Percentiles rank a stretch among this genome's conserved stretches.
Conservation (phyloP, 2,797 vertebrate genomes). For the Alcedo quadribrachys region DNA sequence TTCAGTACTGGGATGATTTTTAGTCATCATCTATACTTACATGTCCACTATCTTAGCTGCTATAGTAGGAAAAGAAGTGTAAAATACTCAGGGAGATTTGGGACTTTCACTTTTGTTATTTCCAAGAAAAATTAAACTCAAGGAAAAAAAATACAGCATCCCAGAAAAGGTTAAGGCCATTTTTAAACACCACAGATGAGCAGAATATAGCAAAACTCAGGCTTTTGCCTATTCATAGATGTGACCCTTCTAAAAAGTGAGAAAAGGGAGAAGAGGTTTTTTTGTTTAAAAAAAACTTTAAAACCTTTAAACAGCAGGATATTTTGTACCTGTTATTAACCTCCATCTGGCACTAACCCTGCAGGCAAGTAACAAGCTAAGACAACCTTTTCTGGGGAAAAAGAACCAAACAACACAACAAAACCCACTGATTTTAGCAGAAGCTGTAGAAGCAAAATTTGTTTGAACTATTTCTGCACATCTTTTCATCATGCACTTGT, state of each 20-base stretch:
- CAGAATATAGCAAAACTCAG: neutral
- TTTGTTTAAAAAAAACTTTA: neutral
- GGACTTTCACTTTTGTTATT: neutral
- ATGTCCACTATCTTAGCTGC: neutral
- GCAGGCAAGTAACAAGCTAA: neutral
- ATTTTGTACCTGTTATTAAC: constrained; percentile 46
- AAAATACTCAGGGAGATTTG: neutral
- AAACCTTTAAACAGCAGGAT: neutral
- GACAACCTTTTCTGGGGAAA: neutral
- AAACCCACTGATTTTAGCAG: neutral
- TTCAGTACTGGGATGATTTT: neutral
- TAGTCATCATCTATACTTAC: neutral
- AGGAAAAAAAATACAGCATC: neutral
- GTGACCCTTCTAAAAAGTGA: constrained; percentile 7
- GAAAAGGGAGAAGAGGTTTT: neutral
- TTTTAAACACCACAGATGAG: constrained; percentile 25
- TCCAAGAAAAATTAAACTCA: neutral
- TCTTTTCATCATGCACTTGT: neutral
- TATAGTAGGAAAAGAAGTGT: neutral
- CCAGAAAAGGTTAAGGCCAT: neutral
- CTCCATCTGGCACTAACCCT: constrained; percentile 27
- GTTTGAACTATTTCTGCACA: neutral
- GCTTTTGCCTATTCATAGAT: constrained; percentile 4
- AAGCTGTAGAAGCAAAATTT: neutral
- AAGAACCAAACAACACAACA: neutral